These are phyloP conservation scores for Pecten maximus DNA, from an alignment of 2,888 invertebrate genomes.

Conservation along the genomic window DNA sequence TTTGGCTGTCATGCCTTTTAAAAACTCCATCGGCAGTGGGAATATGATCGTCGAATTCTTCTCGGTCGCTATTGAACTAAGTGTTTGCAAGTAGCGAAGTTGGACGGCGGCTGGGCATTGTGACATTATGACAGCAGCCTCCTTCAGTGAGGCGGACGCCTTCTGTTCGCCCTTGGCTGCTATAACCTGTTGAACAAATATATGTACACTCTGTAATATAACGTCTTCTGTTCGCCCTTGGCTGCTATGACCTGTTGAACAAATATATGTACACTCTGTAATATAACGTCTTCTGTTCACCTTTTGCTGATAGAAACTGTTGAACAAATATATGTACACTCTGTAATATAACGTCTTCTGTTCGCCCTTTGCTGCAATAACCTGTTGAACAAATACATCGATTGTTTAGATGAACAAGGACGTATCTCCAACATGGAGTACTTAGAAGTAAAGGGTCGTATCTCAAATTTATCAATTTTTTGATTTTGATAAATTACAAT, in stretches of 20 bases:
- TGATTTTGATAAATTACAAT: too few species aligned
- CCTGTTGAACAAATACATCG: conserved; percentile 80
- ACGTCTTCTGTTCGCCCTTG: conserved; percentile 85
- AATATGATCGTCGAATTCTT: conserved; percentile 81
- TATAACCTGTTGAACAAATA: conserved; percentile 78
- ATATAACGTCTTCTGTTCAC: conserved; percentile 86
- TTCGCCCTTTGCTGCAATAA: conserved; percentile 81
- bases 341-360: conserved; percentile 87
- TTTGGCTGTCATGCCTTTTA: conserved; percentile 37
- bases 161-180: conserved; percentile 81
- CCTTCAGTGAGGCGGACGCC: conserved; percentile 91
- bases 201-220: too few species aligned
- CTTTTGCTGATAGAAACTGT: conserved; percentile 82
- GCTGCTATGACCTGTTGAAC: conserved; percentile 81
- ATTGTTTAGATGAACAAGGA: too few species aligned
- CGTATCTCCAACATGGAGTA: too few species aligned
- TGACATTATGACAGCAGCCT: conserved; percentile 92
- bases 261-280: too few species aligned
- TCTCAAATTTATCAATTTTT: too few species aligned
- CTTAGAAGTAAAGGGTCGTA: too few species aligned
- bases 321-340: too few species aligned
- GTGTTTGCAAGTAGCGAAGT: conserved; percentile 81
- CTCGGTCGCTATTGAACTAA: conserved; percentile 79
- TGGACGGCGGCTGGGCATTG: conserved; percentile 91
- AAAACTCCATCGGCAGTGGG: conserved; percentile 78